Conservation (phyloP, 2,797 vertebrate species). For the Crax fasciolata region DNA sequence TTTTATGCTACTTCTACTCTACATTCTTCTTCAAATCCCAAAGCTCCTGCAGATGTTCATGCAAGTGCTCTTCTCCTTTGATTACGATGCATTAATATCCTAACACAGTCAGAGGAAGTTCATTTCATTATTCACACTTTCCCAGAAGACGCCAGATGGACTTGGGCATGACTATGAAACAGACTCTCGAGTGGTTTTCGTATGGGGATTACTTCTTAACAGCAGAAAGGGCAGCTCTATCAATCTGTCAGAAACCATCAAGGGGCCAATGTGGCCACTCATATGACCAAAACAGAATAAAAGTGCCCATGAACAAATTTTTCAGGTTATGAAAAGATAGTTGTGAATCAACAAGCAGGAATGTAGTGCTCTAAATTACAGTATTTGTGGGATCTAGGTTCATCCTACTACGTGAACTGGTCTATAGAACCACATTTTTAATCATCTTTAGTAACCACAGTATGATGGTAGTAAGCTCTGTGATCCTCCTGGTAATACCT, state of each 20-base stretch:
- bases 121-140: constrained; percentile 26
- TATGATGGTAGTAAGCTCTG: not conserved
- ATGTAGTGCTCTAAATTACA: not conserved
- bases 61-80: not conserved
- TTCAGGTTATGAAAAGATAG: constrained; percentile 23
- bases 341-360: constrained; percentile 47
- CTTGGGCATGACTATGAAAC: not conserved
- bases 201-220: constrained; percentile 2
- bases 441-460: not conserved
- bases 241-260: constrained; percentile 23
- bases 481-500: not conserved
- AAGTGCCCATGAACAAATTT: not conserved
- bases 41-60: not conserved
- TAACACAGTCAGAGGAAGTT: not conserved
- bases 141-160: constrained; percentile 27
- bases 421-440: not conserved
- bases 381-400: constrained; percentile 12
- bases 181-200: not conserved
- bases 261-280: not conserved
- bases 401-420: not conserved
- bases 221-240: not conserved
- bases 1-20: not conserved
- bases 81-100: not conserved
- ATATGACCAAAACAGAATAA: constrained; percentile 38
- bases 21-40: not conserved